Conservation (phyloP, 2,888 invertebrate genomes). For the Artemia sinica region DNA sequence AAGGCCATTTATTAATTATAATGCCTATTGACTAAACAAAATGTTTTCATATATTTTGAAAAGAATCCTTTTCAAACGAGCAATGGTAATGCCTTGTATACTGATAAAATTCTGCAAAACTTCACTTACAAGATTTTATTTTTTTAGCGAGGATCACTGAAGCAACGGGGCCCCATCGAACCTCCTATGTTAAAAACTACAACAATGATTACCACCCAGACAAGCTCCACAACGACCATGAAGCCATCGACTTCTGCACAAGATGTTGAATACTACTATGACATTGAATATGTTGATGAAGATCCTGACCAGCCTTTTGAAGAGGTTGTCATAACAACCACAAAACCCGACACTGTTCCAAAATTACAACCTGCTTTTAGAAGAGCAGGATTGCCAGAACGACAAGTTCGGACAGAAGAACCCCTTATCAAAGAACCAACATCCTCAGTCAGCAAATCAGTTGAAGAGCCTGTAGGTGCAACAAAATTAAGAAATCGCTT, state of each 20-base stretch:
- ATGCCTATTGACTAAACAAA: too few species aligned
- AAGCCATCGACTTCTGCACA: neutral
- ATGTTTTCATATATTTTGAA: too few species aligned
- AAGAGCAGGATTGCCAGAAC: slow-evolving; percentile 2
- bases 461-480: slow-evolving; percentile 2
- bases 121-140: too few species aligned
- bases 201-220: neutral
- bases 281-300: neutral
- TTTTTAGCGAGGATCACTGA: neutral
- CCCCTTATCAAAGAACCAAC: neutral
- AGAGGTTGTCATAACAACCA: neutral
- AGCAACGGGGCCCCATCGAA: neutral
- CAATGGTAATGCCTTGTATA: too few species aligned
- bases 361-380: slow-evolving; percentile 1
- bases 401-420: slow-evolving; percentile 10
- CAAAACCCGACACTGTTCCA: neutral
- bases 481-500: neutral
- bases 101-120: too few species aligned
- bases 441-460: neutral
- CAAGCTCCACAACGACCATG: neutral
- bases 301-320: neutral
- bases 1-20: too few species aligned
- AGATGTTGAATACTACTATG: slow-evolving; percentile 6
- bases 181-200: neutral
- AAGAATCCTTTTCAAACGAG: too few species aligned